These are phyloP conservation scores for Chlorodrepanis virens DNA, from an alignment of 2,113 vertebrate genomes.

Conservation along the genomic window DNA sequence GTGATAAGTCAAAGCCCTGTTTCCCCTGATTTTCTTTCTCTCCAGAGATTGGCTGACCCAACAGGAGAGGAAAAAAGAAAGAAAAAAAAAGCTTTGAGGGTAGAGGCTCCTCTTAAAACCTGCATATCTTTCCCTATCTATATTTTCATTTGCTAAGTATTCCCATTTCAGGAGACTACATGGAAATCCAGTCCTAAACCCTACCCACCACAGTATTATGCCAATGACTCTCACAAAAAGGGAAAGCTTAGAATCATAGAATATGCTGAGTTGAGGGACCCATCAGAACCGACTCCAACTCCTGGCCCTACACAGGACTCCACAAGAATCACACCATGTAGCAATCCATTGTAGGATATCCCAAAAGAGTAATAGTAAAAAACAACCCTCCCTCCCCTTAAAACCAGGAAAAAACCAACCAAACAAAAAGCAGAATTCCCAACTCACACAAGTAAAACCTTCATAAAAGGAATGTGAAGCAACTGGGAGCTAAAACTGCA, in stretches of 20 bases:
- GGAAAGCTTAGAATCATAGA: neutral
- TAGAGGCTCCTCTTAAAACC: conserved; percentile 23
- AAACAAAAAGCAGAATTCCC: conserved; percentile 8
- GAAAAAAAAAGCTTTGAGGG: neutral
- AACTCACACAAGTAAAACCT: conserved; percentile 2
- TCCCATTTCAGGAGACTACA: neutral
- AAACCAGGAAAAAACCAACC: neutral
- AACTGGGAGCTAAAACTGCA: conserved; percentile 7
- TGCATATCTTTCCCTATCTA: neutral
- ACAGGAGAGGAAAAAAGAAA: neutral
- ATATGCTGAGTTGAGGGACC: neutral
- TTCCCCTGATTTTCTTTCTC: conserved; percentile 5
- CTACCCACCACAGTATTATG: conserved; percentile 27
- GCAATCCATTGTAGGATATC: neutral
- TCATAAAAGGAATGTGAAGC: conserved; percentile 21
- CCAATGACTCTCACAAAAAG: neutral
- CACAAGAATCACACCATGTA: neutral
- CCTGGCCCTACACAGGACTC: neutral
- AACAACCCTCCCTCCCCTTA: neutral
- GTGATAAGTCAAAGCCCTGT: conserved; percentile 35
- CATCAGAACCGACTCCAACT: neutral
- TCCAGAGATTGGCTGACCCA: neutral
- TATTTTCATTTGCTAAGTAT: conserved; percentile 22
- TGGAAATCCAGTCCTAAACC: conserved; percentile 32
- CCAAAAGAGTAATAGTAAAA: neutral